Conservation (phyloP, 37 sponge, comb jelly and placozoan species). For the Geodia barretti region DNA sequence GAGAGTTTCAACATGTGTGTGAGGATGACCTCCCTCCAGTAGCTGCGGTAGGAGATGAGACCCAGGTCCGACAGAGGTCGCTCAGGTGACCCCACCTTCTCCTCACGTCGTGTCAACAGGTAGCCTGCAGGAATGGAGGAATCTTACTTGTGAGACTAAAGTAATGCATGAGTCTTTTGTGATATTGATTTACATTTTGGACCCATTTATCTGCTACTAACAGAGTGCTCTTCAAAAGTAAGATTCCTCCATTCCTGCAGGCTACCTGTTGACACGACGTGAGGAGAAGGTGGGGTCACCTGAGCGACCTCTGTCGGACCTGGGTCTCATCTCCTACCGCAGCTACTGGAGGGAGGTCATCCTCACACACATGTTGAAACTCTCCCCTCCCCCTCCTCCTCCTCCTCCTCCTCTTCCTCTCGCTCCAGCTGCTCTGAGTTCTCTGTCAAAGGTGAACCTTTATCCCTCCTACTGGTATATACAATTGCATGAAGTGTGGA, state of each 20-base stretch:
- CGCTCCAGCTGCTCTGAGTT: neutral
- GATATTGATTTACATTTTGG: too few species aligned
- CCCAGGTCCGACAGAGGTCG: conserved; percentile 97
- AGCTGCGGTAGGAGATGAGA: conserved; percentile 91
- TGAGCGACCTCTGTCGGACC: conserved; percentile 96
- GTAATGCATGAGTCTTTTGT: too few species aligned
- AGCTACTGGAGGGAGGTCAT: conserved; percentile 94
- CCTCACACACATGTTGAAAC: conserved; percentile 52
- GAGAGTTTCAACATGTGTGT: conserved; percentile 31
- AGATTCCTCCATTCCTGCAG: neutral
- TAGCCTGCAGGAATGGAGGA: conserved; percentile 41
- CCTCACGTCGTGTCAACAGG: conserved; percentile 56
- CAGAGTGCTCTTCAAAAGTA: neutral
- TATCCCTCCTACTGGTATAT: too few species aligned
- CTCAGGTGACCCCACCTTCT: conserved; percentile 94
- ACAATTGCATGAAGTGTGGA: too few species aligned
- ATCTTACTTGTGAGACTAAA: neutral
- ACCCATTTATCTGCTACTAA: neutral
- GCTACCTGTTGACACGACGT: conserved; percentile 62
- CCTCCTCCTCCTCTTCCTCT: too few species aligned
- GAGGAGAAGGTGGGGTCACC: conserved; percentile 91
- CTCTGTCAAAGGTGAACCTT: neutral
- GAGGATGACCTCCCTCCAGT: conserved; percentile 92
- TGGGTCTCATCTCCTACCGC: conserved; percentile 93
- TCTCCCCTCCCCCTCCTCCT: too few species aligned